phyloP scores from a whole-genome alignment of 2,888 invertebrate species.

The Maniola hyperantus region DNA sequence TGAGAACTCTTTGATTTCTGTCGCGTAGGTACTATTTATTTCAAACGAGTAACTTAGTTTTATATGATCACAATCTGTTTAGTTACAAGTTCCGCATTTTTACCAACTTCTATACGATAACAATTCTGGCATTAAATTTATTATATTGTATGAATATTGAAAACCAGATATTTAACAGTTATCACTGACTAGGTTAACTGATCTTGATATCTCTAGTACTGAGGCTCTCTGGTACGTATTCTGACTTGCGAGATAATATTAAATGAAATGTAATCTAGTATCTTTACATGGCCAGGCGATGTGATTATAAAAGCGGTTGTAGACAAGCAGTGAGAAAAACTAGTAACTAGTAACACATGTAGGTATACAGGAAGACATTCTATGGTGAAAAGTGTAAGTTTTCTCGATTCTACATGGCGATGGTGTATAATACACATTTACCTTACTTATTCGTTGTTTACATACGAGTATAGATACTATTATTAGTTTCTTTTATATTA shows the following conservation, averaged over 20 bases:
- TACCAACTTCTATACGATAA: not conserved
- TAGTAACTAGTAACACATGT: slow-evolving; percentile 15
- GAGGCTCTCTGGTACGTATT: too few relatives aligned
- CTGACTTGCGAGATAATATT: not conserved
- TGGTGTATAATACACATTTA: slow-evolving; percentile 7
- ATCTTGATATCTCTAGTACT: not conserved
- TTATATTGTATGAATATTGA: too few relatives aligned
- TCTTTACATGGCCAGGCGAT: not conserved
- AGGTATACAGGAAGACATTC: slow-evolving; percentile 20
- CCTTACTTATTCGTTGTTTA: not conserved
- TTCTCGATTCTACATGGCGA: slow-evolving; percentile 20
- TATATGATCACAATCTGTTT: not conserved
- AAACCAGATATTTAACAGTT: too few relatives aligned
- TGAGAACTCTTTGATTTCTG: too few relatives aligned
- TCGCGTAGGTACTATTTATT: too few relatives aligned
- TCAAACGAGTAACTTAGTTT: not conserved
- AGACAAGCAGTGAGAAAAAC: slow-evolving; percentile 6
- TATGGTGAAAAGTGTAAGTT: slow-evolving; percentile 31
- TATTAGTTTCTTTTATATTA: not conserved
- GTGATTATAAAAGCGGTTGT: slow-evolving; percentile 12
- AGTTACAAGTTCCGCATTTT: slow-evolving; percentile 1
- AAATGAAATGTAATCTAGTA: not conserved
- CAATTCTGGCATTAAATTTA: too few relatives aligned
- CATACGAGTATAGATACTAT: not conserved
- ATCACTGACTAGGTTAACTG: too few relatives aligned